Conservation (phyloP, 35 echinoderm and acorn worm genomes). For the Lytechinus pictus region DNA sequence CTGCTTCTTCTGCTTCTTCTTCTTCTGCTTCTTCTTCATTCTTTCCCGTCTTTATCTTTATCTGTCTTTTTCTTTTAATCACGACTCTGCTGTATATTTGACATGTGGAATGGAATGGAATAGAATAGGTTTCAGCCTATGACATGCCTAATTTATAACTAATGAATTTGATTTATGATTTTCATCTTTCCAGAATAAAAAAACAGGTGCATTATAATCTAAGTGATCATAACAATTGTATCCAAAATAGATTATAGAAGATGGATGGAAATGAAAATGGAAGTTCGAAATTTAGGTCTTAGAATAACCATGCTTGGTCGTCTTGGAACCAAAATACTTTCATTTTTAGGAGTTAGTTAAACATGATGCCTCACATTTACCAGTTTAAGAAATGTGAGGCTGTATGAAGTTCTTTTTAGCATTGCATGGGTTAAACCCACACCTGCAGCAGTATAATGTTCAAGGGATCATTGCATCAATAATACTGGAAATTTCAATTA, state of each 20-base stretch:
- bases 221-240: background rate
- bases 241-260: background rate
- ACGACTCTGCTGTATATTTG: background rate
- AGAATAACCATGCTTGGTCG: background rate
- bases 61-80: background rate
- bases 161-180: background rate
- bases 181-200: background rate
- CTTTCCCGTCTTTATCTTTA: background rate
- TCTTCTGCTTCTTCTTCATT: background rate
- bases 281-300: background rate
- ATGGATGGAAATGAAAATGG: background rate
- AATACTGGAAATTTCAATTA: background rate
- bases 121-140: background rate
- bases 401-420: background rate
- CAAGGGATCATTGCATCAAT: background rate
- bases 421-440: background rate
- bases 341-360: background rate
- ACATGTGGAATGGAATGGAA: background rate
- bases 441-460: background rate
- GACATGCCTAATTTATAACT: background rate
- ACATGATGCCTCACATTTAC: background rate
- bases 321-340: background rate
- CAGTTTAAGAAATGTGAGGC: background rate
- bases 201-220: background rate
- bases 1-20: background rate